Evolutionary conservation across 2,797 vertebrate species (phyloP), one percentile per base, ranked within the genome.

Genomic region (Darevskia nairensis): DNA sequence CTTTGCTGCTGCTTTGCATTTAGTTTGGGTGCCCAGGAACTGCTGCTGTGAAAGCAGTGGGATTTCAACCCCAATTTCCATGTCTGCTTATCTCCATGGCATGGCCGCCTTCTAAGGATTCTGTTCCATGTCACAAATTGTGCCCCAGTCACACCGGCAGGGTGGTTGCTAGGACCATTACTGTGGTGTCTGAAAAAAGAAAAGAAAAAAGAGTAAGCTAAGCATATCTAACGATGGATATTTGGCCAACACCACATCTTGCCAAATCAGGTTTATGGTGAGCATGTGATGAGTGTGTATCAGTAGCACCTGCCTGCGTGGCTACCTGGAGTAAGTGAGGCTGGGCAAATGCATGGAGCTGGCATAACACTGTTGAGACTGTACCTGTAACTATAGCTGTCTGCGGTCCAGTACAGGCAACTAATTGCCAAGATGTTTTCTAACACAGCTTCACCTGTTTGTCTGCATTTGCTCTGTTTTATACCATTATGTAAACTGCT

Each of bases 1-100:
- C 71, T 90, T 61, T 76, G 35, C 29, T 84, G 41, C 59, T 76
- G 69, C 85, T 50, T 76, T 84, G 55, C 46, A 64, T 92, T 44
- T 68, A 32, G 4, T 77, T 77, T 75, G n/a, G 79, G 1, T 74
- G 46, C n/a, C 76, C 59, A 87, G 35, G n/a, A 64, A 75, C n/a
- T 61, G 68, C n/a, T 83, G 50, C 46, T 91, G 59, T 55, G 35
- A 83, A 61, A 41, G 35, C 8, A 71, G 1, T 8, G 17, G 27
- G 71, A 39, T 61, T 88, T 4, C 9, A n/a, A 29, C 1, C 8
- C 9, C 27, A 13, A 7, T 76, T 9, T 87, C 90, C 0, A 29
- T 11, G 81, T 77, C 27, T 79, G 23, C 35, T 55, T 72, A 61
- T 86, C 68, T 44, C 66, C 6, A 76, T 79, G 8, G 4, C n/a